Percentiles rank a stretch among this genome's conserved stretches.
These are phyloP conservation scores for Caerostris extrusa DNA, from an alignment of 1,140 invertebrate species.

Conservation along the genomic window DNA sequence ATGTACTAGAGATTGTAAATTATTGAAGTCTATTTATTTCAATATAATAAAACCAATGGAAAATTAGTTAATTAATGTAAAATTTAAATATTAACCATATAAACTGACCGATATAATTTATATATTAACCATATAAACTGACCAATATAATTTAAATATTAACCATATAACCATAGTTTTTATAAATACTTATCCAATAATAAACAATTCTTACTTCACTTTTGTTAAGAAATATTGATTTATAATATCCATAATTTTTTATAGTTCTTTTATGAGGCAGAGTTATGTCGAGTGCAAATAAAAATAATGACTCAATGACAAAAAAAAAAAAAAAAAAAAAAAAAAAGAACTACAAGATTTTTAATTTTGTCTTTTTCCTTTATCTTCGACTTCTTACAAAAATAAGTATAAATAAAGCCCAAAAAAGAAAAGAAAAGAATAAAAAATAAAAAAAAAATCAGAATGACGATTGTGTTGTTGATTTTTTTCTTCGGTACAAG, in stretches of 20 bases:
- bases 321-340: conserved; percentile 20
- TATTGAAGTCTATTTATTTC: no score
- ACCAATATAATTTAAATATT: no score
- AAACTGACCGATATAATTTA: no score
- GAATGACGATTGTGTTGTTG: conserved; percentile 61
- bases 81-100: no score
- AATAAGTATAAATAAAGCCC: conserved; percentile 27
- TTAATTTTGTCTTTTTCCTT: conserved; percentile 68
- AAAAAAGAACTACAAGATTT: conserved; percentile 49
- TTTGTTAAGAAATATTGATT: conserved; percentile 44
- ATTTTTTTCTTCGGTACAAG: neutral
- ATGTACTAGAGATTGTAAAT: no score
- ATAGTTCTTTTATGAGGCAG: neutral
- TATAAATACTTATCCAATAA: neutral
- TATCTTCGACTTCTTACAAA: conserved; percentile 51
- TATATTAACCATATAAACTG: no score
- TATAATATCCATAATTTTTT: conserved; percentile 33
- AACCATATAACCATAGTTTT: no score
- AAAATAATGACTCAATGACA: conserved; percentile 39
- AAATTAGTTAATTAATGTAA: no score
- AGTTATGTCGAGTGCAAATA: neutral
- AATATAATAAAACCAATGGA: no score
- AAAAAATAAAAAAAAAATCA: neutral
- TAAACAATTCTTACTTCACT: conserved; percentile 14
- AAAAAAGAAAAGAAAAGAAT: neutral